Base-by-base conservation (phyloP, 2,888 invertebrate species). In the Andrena bucephala region DNA sequence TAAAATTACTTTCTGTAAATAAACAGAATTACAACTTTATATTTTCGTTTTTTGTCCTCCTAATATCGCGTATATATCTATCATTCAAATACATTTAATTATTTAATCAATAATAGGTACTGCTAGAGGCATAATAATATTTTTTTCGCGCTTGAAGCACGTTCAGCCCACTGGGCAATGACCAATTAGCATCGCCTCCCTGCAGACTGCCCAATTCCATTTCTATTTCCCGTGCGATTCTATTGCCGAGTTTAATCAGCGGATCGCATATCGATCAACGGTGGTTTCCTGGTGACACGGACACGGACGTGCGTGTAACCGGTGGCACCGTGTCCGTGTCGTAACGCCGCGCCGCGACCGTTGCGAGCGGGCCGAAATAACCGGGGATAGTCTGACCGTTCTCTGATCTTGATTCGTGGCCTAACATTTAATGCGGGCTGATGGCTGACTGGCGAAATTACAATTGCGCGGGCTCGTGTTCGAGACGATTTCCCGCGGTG, bases 351-450 rank as follows among this genome's bases (percentile, higher is more conserved):
- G 66, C 71, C 48, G 73, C 42, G 80, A 67, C 24, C 36, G 24
- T 52, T 66, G 62, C 65, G 54, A 73, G 72, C 66, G 72, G 72
- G 72, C 83, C 63, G 60, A 84, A 84, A 84, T 84, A 84, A 74
- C 84, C 83, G 27, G 29, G 33, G 54, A 57, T 36, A 42, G 79
- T 60, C 59, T 68, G 60, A n/a, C 57, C 50, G 60, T n/a, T 42
- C 33, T 78, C 48, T 57, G 73, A 70, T 60, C 63, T 59, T 68
- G 52, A 74, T 72, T 50, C 70, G 69, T 69, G 72, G 66, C 13
- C 63, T 27, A 62, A 66, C 57, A 59, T 73, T 84, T 57, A 57
- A 57, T 81, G 66, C 67, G 71, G 77, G 48, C 42, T 50, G 70
- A 75, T 24, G 60, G 36, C 67, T 5, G 67, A 42, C 59, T 24